Conservation (phyloP, 2,797 vertebrate genomes). For the Myripristis jacobus region DNA sequence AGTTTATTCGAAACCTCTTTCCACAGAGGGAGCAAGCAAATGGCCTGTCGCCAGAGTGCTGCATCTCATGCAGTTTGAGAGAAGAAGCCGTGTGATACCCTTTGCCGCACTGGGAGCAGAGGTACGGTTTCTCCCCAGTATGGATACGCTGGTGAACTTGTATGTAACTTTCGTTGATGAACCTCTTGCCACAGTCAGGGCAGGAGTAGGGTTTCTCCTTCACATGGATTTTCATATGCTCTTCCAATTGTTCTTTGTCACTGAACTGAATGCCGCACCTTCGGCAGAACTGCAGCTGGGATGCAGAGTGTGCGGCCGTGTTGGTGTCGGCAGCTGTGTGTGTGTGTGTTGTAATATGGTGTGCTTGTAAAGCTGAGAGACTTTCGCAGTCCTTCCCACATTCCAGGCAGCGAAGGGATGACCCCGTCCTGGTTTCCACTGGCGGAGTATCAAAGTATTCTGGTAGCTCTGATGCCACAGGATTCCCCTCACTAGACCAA, state of each 20-base stretch:
- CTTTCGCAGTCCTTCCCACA: constrained; percentile 71
- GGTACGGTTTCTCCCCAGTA: constrained; percentile 73
- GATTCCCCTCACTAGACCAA: constrained; percentile 55
- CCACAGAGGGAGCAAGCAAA: constrained; percentile 73
- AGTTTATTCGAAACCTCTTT: constrained; percentile 77
- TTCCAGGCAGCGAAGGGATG: constrained; percentile 64
- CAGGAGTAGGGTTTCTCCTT: constrained; percentile 78
- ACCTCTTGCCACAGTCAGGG: constrained; percentile 78
- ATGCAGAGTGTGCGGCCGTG: neutral
- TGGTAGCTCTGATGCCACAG: constrained; percentile 60
- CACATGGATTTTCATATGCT: constrained; percentile 73
- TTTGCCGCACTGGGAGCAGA: constrained; percentile 75
- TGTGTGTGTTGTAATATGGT: constrained; percentile 59
- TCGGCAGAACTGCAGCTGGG: constrained; percentile 63
- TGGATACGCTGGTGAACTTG: constrained; percentile 78
- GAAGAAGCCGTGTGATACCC: constrained; percentile 74
- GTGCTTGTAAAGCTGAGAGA: constrained; percentile 68
- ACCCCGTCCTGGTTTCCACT: constrained; percentile 68
- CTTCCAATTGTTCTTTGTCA: constrained; percentile 68
- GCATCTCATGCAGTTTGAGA: constrained; percentile 77
- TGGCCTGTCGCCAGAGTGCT: constrained; percentile 73
- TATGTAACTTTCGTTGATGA: constrained; percentile 78
- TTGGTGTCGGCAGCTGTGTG: constrained; percentile 9
- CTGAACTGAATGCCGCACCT: constrained; percentile 69
- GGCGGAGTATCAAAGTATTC: constrained; percentile 75